Percentiles rank a stretch among this genome's conserved stretches.
Evolutionary conservation across 2,797 vertebrate species (phyloP).

Genomic region (Melanotaenia nigrans): DNA sequence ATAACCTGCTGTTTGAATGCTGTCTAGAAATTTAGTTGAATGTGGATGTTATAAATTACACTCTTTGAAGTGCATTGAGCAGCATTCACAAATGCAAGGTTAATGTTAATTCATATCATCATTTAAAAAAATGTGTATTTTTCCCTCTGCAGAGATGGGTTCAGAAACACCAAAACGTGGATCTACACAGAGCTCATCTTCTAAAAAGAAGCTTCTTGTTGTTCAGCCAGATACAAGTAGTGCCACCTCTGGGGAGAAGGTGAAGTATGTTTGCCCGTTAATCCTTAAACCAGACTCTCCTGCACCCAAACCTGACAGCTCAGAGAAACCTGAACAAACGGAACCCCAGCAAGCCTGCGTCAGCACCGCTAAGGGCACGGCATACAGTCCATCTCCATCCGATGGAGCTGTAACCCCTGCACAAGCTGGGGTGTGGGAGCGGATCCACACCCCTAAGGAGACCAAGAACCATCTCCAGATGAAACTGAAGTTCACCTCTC

Average conservation of each 20-base stretch:
- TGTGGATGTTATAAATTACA: background rate
- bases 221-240: conserved; percentile 35
- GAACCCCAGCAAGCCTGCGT: conserved; percentile 65
- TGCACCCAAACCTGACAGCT: conserved; percentile 9
- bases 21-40: background rate
- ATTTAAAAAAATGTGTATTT: background rate
- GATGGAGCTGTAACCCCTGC: conserved; percentile 55
- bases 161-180: background rate
- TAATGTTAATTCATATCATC: background rate
- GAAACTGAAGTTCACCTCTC: conserved; percentile 63
- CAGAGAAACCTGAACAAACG: conserved; percentile 20
- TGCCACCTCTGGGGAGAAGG: background rate
- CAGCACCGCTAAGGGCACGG: conserved; percentile 57
- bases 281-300: conserved; percentile 47
- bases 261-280: conserved; percentile 66
- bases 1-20: background rate
- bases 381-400: conserved; percentile 54
- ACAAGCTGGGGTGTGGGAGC: conserved; percentile 52
- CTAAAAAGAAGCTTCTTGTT: conserved; percentile 45
- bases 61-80: background rate
- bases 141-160: conserved; percentile 27
- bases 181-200: conserved; percentile 3
- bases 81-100: background rate
- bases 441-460: conserved; percentile 34
- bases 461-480: conserved; percentile 52